phyloP scores from a whole-genome alignment of 2,113 vertebrate genomes.

The Marmota flaviventris region DNA sequence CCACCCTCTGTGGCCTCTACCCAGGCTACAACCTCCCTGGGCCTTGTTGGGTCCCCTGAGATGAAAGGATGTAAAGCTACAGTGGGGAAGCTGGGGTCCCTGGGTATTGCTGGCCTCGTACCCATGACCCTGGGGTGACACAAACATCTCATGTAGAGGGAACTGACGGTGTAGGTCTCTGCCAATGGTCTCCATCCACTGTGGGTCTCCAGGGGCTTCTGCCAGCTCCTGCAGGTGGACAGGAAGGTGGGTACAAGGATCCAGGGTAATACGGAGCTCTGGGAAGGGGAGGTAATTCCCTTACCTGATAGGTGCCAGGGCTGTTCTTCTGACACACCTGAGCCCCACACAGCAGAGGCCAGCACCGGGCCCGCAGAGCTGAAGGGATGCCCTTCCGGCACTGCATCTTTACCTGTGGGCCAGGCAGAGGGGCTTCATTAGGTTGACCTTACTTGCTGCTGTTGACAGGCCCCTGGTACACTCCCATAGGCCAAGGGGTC shows the following conservation, averaged over 20 bases:
- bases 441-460: background rate
- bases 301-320: slow-evolving; percentile 87
- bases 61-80: background rate
- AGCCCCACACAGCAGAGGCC: slow-evolving; percentile 93
- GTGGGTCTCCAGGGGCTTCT: slow-evolving; percentile 88
- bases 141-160: slow-evolving; percentile 96
- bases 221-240: slow-evolving; percentile 83
- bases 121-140: slow-evolving; percentile 93
- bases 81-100: background rate
- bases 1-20: background rate
- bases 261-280: background rate
- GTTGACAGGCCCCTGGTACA: background rate
- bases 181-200: slow-evolving; percentile 93
- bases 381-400: slow-evolving; percentile 94
- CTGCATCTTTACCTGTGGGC: slow-evolving; percentile 90
- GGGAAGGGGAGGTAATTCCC: background rate
- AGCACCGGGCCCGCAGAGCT: slow-evolving; percentile 91
- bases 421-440: background rate
- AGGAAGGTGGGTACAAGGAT: background rate
- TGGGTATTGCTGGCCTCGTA: slow-evolving; percentile 69
- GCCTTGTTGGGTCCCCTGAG: background rate
- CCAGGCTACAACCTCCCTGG: background rate
- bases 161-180: slow-evolving; percentile 94
- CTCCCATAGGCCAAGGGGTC: background rate
- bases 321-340: slow-evolving; percentile 85